Conservation (phyloP, 2,113 vertebrate genomes). For the Chaetura pelagica region DNA sequence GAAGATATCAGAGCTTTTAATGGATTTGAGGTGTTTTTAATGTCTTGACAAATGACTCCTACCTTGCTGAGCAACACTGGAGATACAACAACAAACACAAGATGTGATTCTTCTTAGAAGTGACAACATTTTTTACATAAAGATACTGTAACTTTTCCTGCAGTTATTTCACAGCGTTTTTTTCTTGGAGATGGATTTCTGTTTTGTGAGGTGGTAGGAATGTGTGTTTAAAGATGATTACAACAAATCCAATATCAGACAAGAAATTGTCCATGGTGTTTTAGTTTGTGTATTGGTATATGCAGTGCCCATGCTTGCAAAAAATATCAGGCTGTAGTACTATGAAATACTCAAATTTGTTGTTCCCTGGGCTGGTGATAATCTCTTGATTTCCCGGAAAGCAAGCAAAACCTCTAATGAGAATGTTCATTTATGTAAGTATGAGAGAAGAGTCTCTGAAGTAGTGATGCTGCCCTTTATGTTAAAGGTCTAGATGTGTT, state of each 20-base stretch:
- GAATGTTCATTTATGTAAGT: accelerated
- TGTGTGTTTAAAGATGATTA: background rate
- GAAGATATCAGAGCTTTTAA: background rate
- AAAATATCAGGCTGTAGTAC: background rate
- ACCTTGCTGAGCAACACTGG: too few species aligned
- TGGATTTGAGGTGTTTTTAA: background rate
- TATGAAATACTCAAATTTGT: background rate
- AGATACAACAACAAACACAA: background rate
- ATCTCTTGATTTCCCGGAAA: background rate
- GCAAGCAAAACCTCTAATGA: background rate
- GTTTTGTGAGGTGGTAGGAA: accelerated
- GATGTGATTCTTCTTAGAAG: background rate
- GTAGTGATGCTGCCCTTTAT: background rate
- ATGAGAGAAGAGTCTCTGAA: background rate
- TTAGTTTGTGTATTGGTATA: background rate
- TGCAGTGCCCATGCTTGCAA: background rate
- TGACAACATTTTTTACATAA: accelerated
- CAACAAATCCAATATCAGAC: background rate
- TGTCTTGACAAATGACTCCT: background rate
- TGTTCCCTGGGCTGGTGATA: background rate
- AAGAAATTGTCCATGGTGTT: background rate
- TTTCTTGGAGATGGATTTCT: background rate
- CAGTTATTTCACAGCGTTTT: background rate
- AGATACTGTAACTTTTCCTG: background rate
- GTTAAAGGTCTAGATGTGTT: background rate